These are phyloP conservation scores for Eristalinus sepulchralis DNA, from an alignment of 2,888 invertebrate species.

Conservation along the genomic window DNA sequence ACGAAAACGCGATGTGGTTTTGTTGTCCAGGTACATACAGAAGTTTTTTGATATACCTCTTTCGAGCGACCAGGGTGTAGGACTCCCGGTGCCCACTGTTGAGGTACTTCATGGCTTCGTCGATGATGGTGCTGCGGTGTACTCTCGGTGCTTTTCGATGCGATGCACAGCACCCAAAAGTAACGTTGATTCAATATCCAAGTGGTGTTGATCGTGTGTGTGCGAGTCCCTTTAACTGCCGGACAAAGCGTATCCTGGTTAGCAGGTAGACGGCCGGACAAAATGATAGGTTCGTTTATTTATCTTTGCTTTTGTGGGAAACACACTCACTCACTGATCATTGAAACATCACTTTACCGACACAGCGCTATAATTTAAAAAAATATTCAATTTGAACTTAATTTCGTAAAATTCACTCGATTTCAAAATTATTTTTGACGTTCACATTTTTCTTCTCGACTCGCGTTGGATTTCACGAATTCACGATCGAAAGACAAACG, in stretches of 20 bases:
- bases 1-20: slow-evolving; percentile 34
- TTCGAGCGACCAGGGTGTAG: slow-evolving; percentile 80
- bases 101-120: slow-evolving; percentile 78
- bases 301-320: not conserved
- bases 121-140: slow-evolving; percentile 14
- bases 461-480: not conserved
- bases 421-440: not conserved
- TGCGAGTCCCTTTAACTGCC: not conserved
- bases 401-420: not conserved
- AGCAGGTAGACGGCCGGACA: slow-evolving; percentile 37
- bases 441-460: not conserved
- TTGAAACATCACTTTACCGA: not conserved
- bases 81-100: slow-evolving; percentile 79
- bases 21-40: slow-evolving; percentile 76
- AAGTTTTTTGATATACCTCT: slow-evolving; percentile 80
- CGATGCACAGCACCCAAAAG: slow-evolving; percentile 37
- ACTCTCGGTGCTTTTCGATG: slow-evolving; percentile 11
- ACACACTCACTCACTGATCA: slow-evolving; percentile 29
- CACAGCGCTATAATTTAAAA: not conserved
- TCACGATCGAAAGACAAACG: not conserved
- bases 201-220: slow-evolving; percentile 2
- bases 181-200: slow-evolving; percentile 48
- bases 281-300: slow-evolving; percentile 19
- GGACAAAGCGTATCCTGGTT: slow-evolving; percentile 26
- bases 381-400: not conserved